These are phyloP conservation scores for Nannospalax galili DNA, from an alignment of 2,113 vertebrate genomes.

Conservation along the genomic window DNA sequence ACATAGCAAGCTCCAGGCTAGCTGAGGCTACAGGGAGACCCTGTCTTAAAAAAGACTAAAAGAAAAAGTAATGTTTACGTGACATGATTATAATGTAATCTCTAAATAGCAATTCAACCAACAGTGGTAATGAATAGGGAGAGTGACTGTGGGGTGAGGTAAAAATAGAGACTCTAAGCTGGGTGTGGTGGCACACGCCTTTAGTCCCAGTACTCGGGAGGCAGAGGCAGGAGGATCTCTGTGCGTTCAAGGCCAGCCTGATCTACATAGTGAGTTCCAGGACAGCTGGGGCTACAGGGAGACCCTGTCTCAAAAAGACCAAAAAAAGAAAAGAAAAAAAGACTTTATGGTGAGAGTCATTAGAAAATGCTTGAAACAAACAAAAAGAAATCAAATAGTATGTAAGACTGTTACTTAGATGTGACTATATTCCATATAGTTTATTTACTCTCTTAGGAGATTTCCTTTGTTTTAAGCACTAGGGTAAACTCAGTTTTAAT, in stretches of 20 bases:
- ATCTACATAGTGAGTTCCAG: no score
- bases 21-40: no score
- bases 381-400: neutral
- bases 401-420: neutral
- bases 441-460: neutral
- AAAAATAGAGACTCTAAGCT: neutral
- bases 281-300: no score
- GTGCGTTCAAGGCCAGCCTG: no score
- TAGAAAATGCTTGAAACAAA: constrained; percentile 14
- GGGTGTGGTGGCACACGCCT: no score
- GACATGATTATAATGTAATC: neutral
- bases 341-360: neutral
- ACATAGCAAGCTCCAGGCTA: no score
- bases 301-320: no score
- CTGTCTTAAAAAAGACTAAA: no score
- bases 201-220: no score
- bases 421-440: neutral
- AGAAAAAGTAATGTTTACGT: neutral
- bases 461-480: constrained; percentile 2
- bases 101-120: neutral
- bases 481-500: neutral
- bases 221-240: no score
- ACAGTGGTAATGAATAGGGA: neutral
- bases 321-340: no score
- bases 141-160: neutral